Evolutionary conservation across 2,888 invertebrate species (phyloP), one percentile per base, ranked within the genome.

Genomic region (Phyto melanocephala): DNA sequence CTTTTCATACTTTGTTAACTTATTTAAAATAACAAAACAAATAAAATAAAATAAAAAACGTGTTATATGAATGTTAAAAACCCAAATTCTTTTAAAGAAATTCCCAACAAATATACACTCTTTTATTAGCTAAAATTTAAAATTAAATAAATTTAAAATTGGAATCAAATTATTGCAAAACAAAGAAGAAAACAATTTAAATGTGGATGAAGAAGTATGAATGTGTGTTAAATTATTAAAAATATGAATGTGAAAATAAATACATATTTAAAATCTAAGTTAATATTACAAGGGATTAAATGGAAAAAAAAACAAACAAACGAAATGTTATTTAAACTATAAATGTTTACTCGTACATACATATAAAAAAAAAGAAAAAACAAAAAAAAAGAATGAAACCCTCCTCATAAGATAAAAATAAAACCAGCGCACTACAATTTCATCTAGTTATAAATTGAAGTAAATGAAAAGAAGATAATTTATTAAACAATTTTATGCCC

Each of bases 41-140:
- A 72, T 42, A 40, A 75, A 75, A 47, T 67, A n/a, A n/a, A n/a
- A 60, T 54, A 22, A 67, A 67, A 62, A 42, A 10, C 52, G 35
- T 54, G 80, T 80, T 80, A 80, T 68, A 60, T 35, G 72, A 76
- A 71, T 62, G 40, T 58, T 63, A 37, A 52, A 63, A 62, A 45
- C 28, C 37, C 20, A 35, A 54, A 63, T 72, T 72, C 62, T 78
- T 81, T 78, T 74, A 74, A 81, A 74, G 56, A 78, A 81, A 10
- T 37, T 10, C 40, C 35, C 45, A 50, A 81, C 42, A 35, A 68
- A 45, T n/a, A 79, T 40, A 62, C 17, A 50, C 22, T 56, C 52
- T 75, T 82, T 60, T 75, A 70, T 75, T 82, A 75, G 79, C 70
- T 76, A 71, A 78, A 77, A 82, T 79, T 78, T 42, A 70, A 79